These are phyloP conservation scores for Odontocerum albicorne DNA, from an alignment of 2,888 invertebrate species.

Conservation along the genomic window DNA sequence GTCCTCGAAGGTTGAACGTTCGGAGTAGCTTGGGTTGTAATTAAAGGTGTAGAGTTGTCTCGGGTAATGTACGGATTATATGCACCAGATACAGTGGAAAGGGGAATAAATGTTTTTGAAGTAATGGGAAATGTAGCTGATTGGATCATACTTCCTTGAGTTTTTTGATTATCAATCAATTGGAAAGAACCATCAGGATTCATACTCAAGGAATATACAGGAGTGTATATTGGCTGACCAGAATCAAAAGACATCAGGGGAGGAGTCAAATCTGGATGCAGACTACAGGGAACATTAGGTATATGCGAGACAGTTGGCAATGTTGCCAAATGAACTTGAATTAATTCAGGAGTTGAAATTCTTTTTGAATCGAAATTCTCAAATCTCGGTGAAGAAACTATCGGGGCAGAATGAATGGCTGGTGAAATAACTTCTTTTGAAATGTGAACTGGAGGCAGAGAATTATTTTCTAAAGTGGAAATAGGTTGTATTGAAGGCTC, in stretches of 20 bases:
- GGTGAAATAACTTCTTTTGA: not conserved
- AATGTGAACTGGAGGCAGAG: too few species aligned
- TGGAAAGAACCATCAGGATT: slow-evolving; percentile 9
- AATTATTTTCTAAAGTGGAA: too few species aligned
- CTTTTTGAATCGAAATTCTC: not conserved
- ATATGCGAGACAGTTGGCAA: slow-evolving; percentile 54
- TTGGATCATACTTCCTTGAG: slow-evolving; percentile 49
- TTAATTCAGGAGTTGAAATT: slow-evolving; percentile 46
- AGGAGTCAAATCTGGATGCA: slow-evolving; percentile 45
- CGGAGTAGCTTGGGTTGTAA: not conserved
- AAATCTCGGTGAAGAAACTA: not conserved
- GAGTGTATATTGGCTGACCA: not conserved
- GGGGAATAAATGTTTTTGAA: slow-evolving; percentile 51
- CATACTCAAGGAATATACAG: slow-evolving; percentile 4
- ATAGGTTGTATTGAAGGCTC: not conserved
- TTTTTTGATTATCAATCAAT: slow-evolving; percentile 39
- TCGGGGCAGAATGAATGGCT: not conserved
- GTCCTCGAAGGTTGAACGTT: not conserved
- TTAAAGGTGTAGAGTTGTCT: slow-evolving; percentile 20
- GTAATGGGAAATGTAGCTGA: slow-evolving; percentile 52
- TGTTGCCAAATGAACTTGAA: slow-evolving; percentile 53
- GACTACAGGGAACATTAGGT: slow-evolving; percentile 52
- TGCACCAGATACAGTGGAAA: slow-evolving; percentile 55
- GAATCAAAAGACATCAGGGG: too few species aligned
- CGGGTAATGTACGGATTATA: slow-evolving; percentile 47